Evolutionary conservation across 2,797 vertebrate species (phyloP).

Genomic region (Anableps anableps): DNA sequence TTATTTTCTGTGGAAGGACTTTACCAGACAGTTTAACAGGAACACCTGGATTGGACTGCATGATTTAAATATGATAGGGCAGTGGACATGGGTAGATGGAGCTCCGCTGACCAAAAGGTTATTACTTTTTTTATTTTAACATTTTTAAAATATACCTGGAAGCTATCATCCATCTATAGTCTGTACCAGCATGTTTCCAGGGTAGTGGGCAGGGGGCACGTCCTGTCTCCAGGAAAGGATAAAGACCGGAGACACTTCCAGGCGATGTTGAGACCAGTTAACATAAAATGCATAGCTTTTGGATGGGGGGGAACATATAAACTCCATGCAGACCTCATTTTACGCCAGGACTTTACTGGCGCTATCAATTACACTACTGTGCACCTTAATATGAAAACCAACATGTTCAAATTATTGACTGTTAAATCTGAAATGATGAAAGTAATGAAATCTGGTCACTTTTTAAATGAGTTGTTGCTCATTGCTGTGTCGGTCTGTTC

Average conservation of each 20-base stretch:
- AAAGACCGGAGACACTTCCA: too few relatives aligned
- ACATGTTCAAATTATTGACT: not conserved
- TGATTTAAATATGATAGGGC: rapidly evolving
- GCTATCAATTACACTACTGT: not conserved
- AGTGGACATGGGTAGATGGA: slow-evolving; percentile 58
- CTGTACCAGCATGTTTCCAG: not conserved
- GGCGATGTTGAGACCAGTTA: too few relatives aligned
- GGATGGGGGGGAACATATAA: too few relatives aligned
- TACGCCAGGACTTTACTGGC: too few relatives aligned
- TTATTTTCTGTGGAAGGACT: slow-evolving; percentile 33
- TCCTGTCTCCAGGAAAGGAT: too few relatives aligned
- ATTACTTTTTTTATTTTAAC: not conserved
- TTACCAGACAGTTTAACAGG: slow-evolving; percentile 13
- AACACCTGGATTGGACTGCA: slow-evolving; percentile 49
- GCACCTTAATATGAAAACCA: not conserved
- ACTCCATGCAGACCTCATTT: too few relatives aligned
- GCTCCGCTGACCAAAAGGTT: slow-evolving; percentile 33
- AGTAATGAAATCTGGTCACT: not conserved
- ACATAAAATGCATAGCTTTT: too few relatives aligned
- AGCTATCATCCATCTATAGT: not conserved
- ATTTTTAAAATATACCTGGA: not conserved
- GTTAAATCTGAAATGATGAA: not conserved
- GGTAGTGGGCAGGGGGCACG: too few relatives aligned
- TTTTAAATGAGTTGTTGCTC: not conserved
- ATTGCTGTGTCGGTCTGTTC: not conserved